Evolutionary conservation across 2,113 vertebrate species (phyloP).

Genomic region (Xiphophorus hellerii): DNA sequence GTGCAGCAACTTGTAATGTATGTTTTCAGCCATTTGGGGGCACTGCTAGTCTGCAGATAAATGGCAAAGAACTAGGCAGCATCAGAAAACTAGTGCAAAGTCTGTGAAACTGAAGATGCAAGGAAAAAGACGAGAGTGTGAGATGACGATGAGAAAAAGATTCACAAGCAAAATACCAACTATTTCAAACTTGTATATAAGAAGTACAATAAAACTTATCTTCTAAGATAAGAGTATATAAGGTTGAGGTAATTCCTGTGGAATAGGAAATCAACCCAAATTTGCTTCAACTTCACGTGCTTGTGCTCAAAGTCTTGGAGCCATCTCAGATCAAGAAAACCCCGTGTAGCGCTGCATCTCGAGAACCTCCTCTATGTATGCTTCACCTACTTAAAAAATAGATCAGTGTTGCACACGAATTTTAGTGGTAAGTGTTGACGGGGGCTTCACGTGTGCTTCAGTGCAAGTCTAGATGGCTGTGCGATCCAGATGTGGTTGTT

Average conservation of each 20-base stretch:
- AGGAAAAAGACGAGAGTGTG: conserved; percentile 47
- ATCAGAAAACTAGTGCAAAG: conserved; percentile 50
- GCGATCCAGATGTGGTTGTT: conserved; percentile 80
- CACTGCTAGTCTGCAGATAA: conserved; percentile 70
- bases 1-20: conserved; percentile 62
- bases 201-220: conserved; percentile 18
- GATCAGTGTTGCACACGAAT: conserved; percentile 54
- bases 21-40: conserved; percentile 69
- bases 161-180: conserved; percentile 44
- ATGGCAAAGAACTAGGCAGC: conserved; percentile 38
- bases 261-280: conserved; percentile 19
- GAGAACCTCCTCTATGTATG: conserved; percentile 37
- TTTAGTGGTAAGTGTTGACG: conserved; percentile 53
- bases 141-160: conserved; percentile 51
- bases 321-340: conserved; percentile 29
- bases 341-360: conserved; percentile 45
- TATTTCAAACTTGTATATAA: conserved; percentile 47
- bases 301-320: conserved; percentile 38
- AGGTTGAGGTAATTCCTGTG: conserved; percentile 11
- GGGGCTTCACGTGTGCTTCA: conserved; percentile 46
- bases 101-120: conserved; percentile 43
- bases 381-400: conserved; percentile 31
- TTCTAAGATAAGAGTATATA: conserved; percentile 13
- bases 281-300: conserved; percentile 32
- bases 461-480: conserved; percentile 62